Evolutionary conservation across 1,140 invertebrate genomes (phyloP), one percentile per base, ranked within the genome.

Genomic region (Trichonephila clavipes): DNA sequence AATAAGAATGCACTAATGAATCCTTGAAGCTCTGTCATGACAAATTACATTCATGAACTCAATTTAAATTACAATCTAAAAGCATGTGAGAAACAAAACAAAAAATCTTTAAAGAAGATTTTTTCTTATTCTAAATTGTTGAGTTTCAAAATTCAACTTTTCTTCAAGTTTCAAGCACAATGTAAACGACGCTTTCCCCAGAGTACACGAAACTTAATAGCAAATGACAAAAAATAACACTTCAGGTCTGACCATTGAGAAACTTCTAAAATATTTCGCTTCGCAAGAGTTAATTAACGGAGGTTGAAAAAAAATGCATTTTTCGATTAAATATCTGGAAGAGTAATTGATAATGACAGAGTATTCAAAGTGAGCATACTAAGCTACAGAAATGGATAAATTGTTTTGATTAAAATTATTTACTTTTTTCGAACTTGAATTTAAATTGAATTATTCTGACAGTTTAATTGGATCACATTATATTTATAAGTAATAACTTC

Each of bases 131-230:
- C 16, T 66, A 64, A 88, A 34, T 19, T n/a, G 86, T 64, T 88
- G 59, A 66, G 34, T 16, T 21, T 66, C n/a, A 64, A 21, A 88
- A 88, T 64, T 64, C 24, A 64, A 28, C 59, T 18, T 61, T 66
- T 88, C 86, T 88, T 88, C 61, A 88, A 88, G 64, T 12, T 34
- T 88, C 21, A 44, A 83, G 86, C 7, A 64, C n/a, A 88, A 88
- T 88, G 86, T 64, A 88, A 88, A 88, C 86, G 40, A 64, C 19
- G 51, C 24, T 83, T 51, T 51, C 51, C 86, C 24, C 34, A 40
- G 61, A 88, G 62, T 88, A 64, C 86, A 88, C 51, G 24, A 66
- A 88, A 66, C 61, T 66, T 88, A 88, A 66, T 88, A 88, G 40
- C 24, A 88, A 66, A 64, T 40, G 61, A 88, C 18, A 88, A 64